Evolutionary conservation across 2,113 vertebrate species (phyloP), one percentile per base, ranked within the genome.

Genomic region (Seriola rivoliana): DNA sequence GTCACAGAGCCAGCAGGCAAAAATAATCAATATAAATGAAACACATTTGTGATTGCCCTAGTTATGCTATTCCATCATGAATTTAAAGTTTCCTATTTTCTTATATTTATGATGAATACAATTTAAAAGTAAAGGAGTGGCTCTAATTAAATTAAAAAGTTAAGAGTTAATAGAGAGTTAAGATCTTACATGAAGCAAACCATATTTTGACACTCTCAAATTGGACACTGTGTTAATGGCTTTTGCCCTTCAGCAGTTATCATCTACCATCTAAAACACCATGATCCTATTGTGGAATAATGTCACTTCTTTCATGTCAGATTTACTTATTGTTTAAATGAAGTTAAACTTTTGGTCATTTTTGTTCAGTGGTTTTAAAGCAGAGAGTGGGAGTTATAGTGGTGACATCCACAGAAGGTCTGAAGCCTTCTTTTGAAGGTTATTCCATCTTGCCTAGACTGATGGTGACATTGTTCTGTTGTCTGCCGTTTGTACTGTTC

Each of bases 1-100:
- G 89, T 92, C 90, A 93, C 69, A 46, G 79, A 87, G 83, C 79
- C 50, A 59, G 57, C 69, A 86, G 73, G 16, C 40, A 82, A 23
- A 63, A 60, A 5, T 75, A 76, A 89, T 94, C 85, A 88, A 89
- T 89, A 62, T 44, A 55, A 76, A 81, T 29, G 29, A 66, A 68
- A 50, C 67, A 78, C 44, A 74, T 59, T 88, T 75, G 62, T 60
- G 32, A 25, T 55, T 80, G 32, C 29, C 36, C 32, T n/a, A 55
- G 42, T 74, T 71, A 54, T 55, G 19, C 29, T 54, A 21, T 54
- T 70, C 7, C 13, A 62, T 71, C 36, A 38, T 4, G 40, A 13
- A 9, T 58, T 75, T 60, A 1, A 42, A 10, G 17, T 78, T 64
- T 66, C 13, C 17, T 13, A 8, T 58, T 55, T 57, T 11, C 14